Conservation (phyloP, 2,888 invertebrate genomes). For the Ormia ochracea region DNA sequence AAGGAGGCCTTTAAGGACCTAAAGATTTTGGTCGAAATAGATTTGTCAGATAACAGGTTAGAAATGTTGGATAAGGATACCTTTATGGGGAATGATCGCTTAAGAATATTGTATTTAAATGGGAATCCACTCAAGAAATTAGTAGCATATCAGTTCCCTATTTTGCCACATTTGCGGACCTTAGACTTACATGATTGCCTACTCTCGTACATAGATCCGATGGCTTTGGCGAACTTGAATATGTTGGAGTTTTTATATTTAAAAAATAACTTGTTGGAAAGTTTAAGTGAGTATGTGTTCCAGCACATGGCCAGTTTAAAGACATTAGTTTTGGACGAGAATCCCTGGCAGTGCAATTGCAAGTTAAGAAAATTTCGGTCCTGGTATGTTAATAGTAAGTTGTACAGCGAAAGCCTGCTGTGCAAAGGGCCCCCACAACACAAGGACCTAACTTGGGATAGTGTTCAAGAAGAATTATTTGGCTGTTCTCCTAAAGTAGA, state of each 20-base stretch:
- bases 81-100: slow-evolving; percentile 89
- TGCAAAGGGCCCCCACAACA: slow-evolving; percentile 85
- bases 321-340: slow-evolving; percentile 87
- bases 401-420: slow-evolving; percentile 85
- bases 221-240: slow-evolving; percentile 86
- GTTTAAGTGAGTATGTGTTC: slow-evolving; percentile 82
- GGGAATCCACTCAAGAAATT: slow-evolving; percentile 88
- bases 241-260: slow-evolving; percentile 87
- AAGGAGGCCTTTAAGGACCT: slow-evolving; percentile 91
- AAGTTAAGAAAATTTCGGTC: slow-evolving; percentile 88
- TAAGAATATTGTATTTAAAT: slow-evolving; percentile 86
- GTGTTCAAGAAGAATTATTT: slow-evolving; percentile 85
- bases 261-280: slow-evolving; percentile 87
- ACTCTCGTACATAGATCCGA: slow-evolving; percentile 84
- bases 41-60: slow-evolving; percentile 89
- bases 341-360: slow-evolving; percentile 95
- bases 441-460: slow-evolving; percentile 86
- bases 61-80: slow-evolving; percentile 86
- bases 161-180: slow-evolving; percentile 86
- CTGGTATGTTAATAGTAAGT: slow-evolving; percentile 88
- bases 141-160: slow-evolving; percentile 87
- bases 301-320: slow-evolving; percentile 86
- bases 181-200: slow-evolving; percentile 89
- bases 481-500: slow-evolving; percentile 88
- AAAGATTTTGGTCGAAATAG: slow-evolving; percentile 90